Evolutionary conservation across 2,113 vertebrate genomes (phyloP).

Genomic region (Corydoras sp.): DNA sequence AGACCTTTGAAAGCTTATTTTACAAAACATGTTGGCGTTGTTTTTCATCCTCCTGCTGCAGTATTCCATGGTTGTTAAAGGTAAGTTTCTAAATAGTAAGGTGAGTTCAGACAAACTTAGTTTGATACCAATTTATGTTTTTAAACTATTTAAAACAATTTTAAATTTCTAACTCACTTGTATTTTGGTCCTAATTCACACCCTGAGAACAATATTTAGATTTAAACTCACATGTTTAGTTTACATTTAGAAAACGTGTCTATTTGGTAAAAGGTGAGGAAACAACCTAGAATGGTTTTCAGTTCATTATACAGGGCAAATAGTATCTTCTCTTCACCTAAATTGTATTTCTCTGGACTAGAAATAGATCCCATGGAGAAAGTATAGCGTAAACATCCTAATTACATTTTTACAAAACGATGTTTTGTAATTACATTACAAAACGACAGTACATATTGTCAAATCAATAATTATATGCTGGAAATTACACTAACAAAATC

Average conservation of each 20-base stretch:
- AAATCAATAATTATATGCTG: too few relatives aligned
- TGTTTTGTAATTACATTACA: too few relatives aligned
- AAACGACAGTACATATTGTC: background rate
- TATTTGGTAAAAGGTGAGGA: background rate
- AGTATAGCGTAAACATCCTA: too few relatives aligned
- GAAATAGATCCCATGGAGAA: too few relatives aligned
- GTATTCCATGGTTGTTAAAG: background rate
- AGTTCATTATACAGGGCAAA: too few relatives aligned
- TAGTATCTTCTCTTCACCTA: too few relatives aligned
- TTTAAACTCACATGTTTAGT: background rate
- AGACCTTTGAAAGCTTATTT: background rate
- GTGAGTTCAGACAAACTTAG: background rate
- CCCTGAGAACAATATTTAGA: background rate
- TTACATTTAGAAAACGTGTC: too few relatives aligned
- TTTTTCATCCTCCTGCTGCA: background rate
- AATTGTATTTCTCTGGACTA: too few relatives aligned
- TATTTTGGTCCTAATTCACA: background rate
- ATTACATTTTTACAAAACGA: too few relatives aligned
- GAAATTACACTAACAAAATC: too few relatives aligned
- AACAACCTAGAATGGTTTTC: background rate
- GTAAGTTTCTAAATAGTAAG: conserved; percentile 8
- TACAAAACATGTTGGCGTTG: conserved; percentile 13
- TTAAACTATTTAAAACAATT: background rate
- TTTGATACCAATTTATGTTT: too few relatives aligned
- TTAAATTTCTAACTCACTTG: background rate